Evolutionary conservation across 2,797 vertebrate species (phyloP).

Genomic region (Telmatherina bonti): DNA sequence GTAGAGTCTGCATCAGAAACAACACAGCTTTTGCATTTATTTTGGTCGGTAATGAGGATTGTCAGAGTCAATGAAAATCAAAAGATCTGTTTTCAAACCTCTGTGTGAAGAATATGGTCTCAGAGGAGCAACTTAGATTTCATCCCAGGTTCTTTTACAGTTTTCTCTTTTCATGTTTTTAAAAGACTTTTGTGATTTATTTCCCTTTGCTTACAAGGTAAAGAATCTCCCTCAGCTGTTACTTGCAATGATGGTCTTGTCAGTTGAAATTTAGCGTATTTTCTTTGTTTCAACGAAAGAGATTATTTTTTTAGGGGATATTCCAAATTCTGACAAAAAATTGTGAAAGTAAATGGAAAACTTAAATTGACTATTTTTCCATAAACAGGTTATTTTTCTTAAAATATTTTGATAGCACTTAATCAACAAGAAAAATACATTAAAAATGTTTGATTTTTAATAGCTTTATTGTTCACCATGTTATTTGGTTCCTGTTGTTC

Average conservation of each 20-base stretch:
- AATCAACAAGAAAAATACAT: background rate
- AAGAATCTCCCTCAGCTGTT: background rate
- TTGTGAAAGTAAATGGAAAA: background rate
- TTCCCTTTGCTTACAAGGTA: background rate
- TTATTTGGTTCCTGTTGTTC: slow-evolving; percentile 37
- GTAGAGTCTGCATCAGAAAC: background rate
- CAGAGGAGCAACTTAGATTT: background rate
- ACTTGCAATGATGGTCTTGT: background rate
- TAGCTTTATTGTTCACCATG: slow-evolving; percentile 30
- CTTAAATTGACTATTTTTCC: no score
- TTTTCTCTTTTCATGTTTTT: no score
- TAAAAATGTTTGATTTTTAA: slow-evolving; percentile 35
- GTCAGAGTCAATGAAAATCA: slow-evolving; percentile 16
- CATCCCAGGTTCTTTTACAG: no score
- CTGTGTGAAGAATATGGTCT: background rate
- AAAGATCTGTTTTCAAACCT: background rate
- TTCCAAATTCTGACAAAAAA: background rate
- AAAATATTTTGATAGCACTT: background rate
- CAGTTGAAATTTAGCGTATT: background rate
- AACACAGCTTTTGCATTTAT: background rate
- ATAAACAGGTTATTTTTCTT: background rate
- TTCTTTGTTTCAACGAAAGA: background rate
- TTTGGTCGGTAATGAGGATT: slow-evolving; percentile 12
- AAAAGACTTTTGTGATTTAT: no score
- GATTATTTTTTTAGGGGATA: background rate